Conservation (phyloP, 2,797 vertebrate species). For the Geotrypetes seraphini region DNA sequence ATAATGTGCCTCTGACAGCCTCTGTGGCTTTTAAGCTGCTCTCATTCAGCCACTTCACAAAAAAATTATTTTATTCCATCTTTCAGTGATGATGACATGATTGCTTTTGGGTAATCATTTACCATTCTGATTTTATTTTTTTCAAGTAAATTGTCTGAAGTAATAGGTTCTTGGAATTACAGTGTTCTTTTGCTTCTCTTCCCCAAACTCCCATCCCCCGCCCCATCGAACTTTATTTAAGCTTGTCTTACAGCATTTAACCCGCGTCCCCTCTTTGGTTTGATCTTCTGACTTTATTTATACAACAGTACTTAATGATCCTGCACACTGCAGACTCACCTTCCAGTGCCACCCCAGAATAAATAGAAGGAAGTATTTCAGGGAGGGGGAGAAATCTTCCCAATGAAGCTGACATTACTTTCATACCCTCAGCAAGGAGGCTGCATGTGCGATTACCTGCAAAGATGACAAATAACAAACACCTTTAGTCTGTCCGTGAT, state of each 20-base stretch:
- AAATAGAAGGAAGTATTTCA: constrained; percentile 29
- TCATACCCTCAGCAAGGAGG: constrained; percentile 62
- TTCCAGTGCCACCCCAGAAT: constrained; percentile 10
- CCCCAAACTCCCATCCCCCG: constrained; percentile 39
- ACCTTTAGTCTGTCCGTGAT: constrained; percentile 49
- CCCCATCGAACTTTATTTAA: constrained; percentile 78
- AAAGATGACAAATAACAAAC: constrained; percentile 59
- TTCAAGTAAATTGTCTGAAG: constrained; percentile 93
- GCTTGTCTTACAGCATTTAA: constrained; percentile 78
- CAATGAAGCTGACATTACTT: constrained; percentile 56
- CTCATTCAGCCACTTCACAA: constrained; percentile 92
- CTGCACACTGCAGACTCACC: constrained; percentile 38
- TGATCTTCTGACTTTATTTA: constrained; percentile 81
- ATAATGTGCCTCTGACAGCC: constrained; percentile 86
- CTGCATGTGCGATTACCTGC: constrained; percentile 55
- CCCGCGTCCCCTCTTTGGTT: constrained; percentile 74
- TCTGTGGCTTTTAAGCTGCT: constrained; percentile 96
- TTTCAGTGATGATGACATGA: constrained; percentile 99
- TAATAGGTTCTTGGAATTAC: constrained; percentile 79
- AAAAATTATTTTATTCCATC: constrained; percentile 99
- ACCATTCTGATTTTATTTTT: constrained; percentile 91
- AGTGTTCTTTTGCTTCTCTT: constrained; percentile 33
- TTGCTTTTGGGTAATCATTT: constrained; percentile 99
- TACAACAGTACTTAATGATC: constrained; percentile 88
- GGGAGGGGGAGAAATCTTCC: no score